Base-by-base conservation (phyloP, 35 echinoderm and acorn worm genomes). In the Diadema setosum region DNA sequence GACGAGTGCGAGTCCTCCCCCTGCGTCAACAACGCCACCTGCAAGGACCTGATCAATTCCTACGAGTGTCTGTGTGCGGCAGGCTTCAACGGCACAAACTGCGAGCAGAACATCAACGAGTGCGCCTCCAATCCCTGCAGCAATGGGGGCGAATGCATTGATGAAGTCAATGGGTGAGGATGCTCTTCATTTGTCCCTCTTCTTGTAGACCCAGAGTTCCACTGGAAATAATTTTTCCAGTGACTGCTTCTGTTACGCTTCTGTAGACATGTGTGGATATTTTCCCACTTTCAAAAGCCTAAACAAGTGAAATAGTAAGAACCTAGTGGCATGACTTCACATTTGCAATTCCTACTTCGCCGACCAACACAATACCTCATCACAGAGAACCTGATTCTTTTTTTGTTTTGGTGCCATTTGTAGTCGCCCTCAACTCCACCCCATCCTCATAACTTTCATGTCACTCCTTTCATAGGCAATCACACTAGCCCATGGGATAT, bases 1-100 rank as follows among this genome's bases (percentile, higher is more conserved):
- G 58, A 90, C 46, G 87, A 85, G 30, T 94, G 92, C 32, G 67
- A 8, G 2, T 52, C 37, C n/a, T 39, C 24, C 23, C 86, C 87
- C 0, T 94, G 92, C 46, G 5, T 45, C 46, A 94, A 94, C 42
- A 70, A 86, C 43, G 82, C 86, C 15, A 94, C 92, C 0, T 94
- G 92, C 25, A 24, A 36, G 5, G 82, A 83, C 46, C 29, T 56
- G 33, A 33, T 89, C n/a, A 89, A 89, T 39, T 55, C 41, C 3
- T 82, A 67, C 44, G 27, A 31, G 16, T 92, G 90, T 23, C 35
- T 46, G 43, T 82, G 83, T 39, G 23, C 74, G 39, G 42, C 88
- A 41, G 88, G 88, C 12, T 90, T 83, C 45, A 84, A 52, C 32
- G 88, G 88, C 2, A 90, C 31, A 1, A 18, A 49, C 18, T 90